Evolutionary conservation across 2,888 invertebrate species (phyloP).

Genomic region (Machimus rusticus): DNA sequence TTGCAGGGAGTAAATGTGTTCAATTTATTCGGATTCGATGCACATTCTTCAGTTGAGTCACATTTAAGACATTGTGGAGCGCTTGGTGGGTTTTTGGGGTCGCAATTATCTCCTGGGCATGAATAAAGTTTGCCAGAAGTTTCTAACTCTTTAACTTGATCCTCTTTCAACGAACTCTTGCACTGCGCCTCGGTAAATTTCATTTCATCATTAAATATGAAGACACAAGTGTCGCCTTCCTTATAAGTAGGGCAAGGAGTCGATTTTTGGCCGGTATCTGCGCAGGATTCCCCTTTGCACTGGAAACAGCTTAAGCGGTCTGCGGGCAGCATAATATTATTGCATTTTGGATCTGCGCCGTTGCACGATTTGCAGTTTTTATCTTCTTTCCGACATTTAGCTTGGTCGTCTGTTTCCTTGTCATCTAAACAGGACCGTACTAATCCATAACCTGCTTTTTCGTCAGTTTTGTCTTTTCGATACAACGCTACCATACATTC

Average conservation of each 20-base stretch:
- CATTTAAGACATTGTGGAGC: no score
- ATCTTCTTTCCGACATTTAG: neutral
- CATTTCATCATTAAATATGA: conserved; percentile 52
- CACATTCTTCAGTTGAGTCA: no score
- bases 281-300: conserved; percentile 50
- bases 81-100: no score
- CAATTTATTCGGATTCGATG: no score
- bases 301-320: conserved; percentile 56
- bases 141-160: no score
- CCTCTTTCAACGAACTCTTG: no score
- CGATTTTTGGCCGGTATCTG: neutral
- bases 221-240: conserved; percentile 55
- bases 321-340: conserved; percentile 52
- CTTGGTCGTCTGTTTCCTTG: conserved; percentile 54
- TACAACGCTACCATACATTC: neutral
- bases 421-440: conserved; percentile 56
- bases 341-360: neutral
- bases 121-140: no score
- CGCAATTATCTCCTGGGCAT: no score
- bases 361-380: neutral
- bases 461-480: no score
- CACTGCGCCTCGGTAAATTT: conserved; percentile 54
- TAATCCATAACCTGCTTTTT: conserved; percentile 49
- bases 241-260: conserved; percentile 52
- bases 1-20: no score